phyloP scores from a whole-genome alignment of 2,797 vertebrate species.

The Galaxias olidus region DNA sequence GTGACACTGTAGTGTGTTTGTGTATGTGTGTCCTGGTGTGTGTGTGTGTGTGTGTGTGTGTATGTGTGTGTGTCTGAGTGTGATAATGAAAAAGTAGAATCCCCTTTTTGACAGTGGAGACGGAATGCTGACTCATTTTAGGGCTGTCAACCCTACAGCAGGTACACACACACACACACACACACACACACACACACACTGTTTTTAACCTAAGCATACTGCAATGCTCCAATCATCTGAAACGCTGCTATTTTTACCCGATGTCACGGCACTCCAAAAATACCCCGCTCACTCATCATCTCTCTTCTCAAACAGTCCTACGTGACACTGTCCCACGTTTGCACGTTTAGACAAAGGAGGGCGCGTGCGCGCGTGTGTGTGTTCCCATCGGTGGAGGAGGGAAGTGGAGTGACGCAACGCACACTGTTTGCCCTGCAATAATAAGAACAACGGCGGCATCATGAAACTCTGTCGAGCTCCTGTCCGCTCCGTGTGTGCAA shows the following conservation, averaged over 20 bases:
- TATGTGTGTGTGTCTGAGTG: background rate
- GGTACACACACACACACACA: background rate
- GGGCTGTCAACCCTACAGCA: background rate
- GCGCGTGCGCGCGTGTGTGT: too few relatives aligned
- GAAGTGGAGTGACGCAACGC: background rate
- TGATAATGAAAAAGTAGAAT: background rate
- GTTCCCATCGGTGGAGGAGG: too few relatives aligned
- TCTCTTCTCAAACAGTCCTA: background rate
- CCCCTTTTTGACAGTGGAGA: background rate
- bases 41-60: conserved; percentile 1
- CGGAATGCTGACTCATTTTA: background rate
- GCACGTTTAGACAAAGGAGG: too few relatives aligned
- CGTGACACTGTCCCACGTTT: background rate
- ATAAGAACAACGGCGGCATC: background rate
- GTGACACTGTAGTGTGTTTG: background rate
- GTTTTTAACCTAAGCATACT: background rate
- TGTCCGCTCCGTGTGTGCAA: too few relatives aligned
- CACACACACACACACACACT: background rate
- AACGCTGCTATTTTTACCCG: background rate
- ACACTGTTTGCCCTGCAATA: conserved; percentile 3
- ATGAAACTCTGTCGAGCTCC: conserved; percentile 1
- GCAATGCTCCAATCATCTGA: background rate
- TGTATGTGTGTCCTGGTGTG: background rate
- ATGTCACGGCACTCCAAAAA: background rate
- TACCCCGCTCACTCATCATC: background rate